phyloP scores from a whole-genome alignment of 2,888 invertebrate species.

The Oxycera nigricornis region DNA sequence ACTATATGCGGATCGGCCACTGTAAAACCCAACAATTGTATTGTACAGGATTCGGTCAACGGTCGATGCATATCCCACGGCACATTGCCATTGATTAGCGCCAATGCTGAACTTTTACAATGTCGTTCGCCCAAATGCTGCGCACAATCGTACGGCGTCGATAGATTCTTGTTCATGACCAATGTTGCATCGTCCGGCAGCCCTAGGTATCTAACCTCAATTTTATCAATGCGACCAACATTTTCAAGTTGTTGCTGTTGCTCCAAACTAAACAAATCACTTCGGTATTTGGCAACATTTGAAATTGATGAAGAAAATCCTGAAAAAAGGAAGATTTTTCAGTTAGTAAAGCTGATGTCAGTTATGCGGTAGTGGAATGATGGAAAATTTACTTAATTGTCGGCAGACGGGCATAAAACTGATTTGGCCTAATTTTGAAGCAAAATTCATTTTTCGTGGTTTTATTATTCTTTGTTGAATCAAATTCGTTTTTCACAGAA shows the following conservation, averaged over 20 bases:
- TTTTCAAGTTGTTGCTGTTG: slow-evolving; percentile 74
- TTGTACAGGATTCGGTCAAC: slow-evolving; percentile 69
- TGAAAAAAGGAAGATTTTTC: slow-evolving; percentile 50
- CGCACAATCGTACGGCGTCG: slow-evolving; percentile 92
- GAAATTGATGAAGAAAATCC: slow-evolving; percentile 63
- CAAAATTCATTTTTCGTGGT: no score
- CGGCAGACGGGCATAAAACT: not conserved
- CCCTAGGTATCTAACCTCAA: slow-evolving; percentile 82
- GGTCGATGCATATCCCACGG: slow-evolving; percentile 96
- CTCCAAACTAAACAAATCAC: slow-evolving; percentile 79
- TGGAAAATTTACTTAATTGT: slow-evolving; percentile 16
- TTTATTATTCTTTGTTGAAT: no score
- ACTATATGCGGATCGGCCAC: slow-evolving; percentile 59
- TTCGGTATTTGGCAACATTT: slow-evolving; percentile 67
- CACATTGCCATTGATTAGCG: slow-evolving; percentile 76
- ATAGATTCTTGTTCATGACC: slow-evolving; percentile 89
- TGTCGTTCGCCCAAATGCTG: slow-evolving; percentile 81
- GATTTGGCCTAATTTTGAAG: no score
- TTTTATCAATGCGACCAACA: slow-evolving; percentile 89
- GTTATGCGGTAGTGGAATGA: not conserved
- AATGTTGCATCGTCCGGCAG: slow-evolving; percentile 76
- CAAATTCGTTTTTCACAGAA: no score
- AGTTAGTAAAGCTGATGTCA: not conserved
- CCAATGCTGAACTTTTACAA: slow-evolving; percentile 75
- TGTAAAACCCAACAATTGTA: slow-evolving; percentile 66